Conservation (phyloP, 2,888 invertebrate genomes). For the Laspeyria flexula region DNA sequence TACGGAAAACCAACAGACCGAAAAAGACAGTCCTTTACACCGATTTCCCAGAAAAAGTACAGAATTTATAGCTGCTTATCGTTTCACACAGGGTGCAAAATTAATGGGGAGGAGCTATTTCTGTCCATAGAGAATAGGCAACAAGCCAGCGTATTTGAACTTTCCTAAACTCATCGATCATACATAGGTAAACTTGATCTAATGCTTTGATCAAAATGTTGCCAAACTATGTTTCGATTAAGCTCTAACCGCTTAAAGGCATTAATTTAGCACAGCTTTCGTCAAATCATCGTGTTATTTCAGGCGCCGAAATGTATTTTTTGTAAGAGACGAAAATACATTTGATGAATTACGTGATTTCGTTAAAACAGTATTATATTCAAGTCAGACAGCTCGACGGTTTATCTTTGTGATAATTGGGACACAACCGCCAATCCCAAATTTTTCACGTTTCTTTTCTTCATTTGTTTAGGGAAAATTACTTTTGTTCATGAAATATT, state of each 20-base stretch:
- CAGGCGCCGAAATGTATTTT: neutral
- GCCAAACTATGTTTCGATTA: too few species aligned
- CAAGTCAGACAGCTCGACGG: neutral
- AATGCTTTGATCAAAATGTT: too few species aligned
- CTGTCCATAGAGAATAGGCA: neutral
- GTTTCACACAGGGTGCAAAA: neutral
- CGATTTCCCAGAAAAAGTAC: neutral
- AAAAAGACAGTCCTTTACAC: neutral
- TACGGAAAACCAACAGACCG: neutral
- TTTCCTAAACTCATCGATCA: neutral
- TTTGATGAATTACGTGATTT: neutral
- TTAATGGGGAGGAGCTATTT: neutral
- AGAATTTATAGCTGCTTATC: neutral
- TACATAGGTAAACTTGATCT: neutral
- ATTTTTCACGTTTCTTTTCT: constrained; percentile 1
- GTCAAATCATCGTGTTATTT: neutral
- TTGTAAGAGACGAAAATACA: neutral
- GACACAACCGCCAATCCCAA: neutral
- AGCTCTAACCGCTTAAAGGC: too few species aligned
- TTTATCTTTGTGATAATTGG: neutral
- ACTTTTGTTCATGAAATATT: neutral
- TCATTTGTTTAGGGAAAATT: neutral
- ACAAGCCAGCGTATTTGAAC: neutral
- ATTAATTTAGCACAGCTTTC: too few species aligned
- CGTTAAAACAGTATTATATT: neutral